Evolutionary conservation across 2,113 vertebrate species (phyloP).

Genomic region (Mustelus asterias): DNA sequence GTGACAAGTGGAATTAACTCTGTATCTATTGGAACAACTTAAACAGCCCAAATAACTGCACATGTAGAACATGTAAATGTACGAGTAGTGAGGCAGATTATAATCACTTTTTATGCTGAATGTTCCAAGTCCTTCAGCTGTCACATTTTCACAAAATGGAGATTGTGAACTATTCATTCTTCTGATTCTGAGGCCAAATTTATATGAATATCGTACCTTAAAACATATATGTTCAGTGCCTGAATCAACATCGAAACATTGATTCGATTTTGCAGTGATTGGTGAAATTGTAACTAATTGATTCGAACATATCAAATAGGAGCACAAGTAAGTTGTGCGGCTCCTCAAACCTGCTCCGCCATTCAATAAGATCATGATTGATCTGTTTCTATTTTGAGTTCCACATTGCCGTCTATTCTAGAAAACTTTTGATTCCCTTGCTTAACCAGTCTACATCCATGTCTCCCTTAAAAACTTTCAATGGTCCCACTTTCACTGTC

Average conservation of each 20-base stretch:
- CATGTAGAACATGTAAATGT: neutral
- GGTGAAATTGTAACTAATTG: neutral
- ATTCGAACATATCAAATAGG: neutral
- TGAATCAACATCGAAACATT: neutral
- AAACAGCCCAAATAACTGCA: neutral
- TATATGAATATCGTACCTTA: neutral
- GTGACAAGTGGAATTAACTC: neutral
- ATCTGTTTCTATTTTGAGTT: no score
- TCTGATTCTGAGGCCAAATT: conserved; percentile 20
- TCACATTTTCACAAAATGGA: neutral
- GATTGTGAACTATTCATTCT: neutral
- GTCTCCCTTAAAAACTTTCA: no score
- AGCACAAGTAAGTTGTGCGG: no score
- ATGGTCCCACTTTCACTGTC: no score
- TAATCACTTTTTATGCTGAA: neutral
- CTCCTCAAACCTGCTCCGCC: no score
- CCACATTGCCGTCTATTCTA: no score
- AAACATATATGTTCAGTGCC: conserved; percentile 14
- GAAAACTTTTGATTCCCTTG: no score
- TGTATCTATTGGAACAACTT: neutral
- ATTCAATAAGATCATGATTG: no score
- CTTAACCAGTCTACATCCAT: no score
- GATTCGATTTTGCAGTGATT: neutral
- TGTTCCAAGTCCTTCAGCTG: neutral
- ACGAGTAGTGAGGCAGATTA: neutral